Conservation (phyloP, 2,113 vertebrate species). For the Eulacestoma nigropectus region DNA sequence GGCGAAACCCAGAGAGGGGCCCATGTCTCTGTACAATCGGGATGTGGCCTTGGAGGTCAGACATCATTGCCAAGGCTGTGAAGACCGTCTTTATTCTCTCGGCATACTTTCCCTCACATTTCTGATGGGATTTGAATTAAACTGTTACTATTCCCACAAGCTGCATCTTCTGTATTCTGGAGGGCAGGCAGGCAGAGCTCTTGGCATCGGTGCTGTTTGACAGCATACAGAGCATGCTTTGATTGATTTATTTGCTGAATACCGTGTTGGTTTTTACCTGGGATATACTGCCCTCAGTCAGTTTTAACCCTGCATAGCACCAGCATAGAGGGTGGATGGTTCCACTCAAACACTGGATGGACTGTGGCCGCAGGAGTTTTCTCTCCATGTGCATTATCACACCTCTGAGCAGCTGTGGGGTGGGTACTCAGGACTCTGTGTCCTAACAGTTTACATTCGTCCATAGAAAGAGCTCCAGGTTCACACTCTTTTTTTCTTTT, state of each 20-base stretch:
- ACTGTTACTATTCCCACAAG: neutral
- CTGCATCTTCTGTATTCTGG: neutral
- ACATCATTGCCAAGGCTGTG: neutral
- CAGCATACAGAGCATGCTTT: neutral
- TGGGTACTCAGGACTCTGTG: rapidly evolving
- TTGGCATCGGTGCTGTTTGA: neutral
- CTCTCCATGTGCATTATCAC: neutral
- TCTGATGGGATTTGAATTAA: neutral
- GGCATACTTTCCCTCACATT: neutral
- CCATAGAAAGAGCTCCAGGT: neutral
- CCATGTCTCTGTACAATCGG: neutral
- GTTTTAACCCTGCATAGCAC: neutral
- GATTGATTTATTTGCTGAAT: neutral
- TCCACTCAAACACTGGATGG: neutral
- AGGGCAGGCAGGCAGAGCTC: neutral
- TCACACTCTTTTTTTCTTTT: neutral
- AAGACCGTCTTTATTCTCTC: neutral
- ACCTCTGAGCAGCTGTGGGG: neutral
- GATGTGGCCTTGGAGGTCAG: neutral
- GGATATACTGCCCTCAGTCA: neutral
- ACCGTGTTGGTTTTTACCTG: neutral
- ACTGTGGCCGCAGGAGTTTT: neutral
- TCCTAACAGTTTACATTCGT: neutral
- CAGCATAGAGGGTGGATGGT: neutral
- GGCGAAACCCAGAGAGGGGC: neutral